Base-by-base conservation (phyloP, 2,797 vertebrate genomes). In the Gymnodraco acuticeps region DNA sequence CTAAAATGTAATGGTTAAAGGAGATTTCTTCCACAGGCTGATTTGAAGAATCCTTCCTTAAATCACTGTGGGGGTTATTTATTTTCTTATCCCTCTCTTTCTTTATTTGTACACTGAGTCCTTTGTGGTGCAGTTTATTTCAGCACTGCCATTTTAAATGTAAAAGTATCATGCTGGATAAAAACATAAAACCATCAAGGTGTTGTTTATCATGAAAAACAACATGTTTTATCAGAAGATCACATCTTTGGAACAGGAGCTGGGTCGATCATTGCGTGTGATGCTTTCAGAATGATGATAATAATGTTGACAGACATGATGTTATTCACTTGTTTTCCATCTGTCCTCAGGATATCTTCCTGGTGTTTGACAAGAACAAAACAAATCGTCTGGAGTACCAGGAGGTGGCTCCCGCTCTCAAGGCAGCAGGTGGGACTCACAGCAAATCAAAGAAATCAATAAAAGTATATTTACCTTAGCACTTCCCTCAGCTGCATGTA, bases 321-420 rank as follows among this genome's bases (percentile, higher is more conserved):
- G 41, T 31, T 15, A n/a, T 11, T 70, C 16, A 38, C 1, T 14
- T 58, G 9, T 60, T 4, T 65, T 59, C 60, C 11, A 52, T 78
- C 48, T 66, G 11, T 81, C 38, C 51, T 15, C 82, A 95, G 95
- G 84, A 92, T 19, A 94, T 95, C 53, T 95, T 95, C 77, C 70
- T 94, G 75, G 80, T 45, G 10, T 91, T 90, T 67, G 94, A 95
- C 84, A 93, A 83, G 75, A 92, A 95, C 76, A 89, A 91, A 63
- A 89, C 89, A 2, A 61, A 82, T 0, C 60, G 31, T 0, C 88
- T 95, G 1, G 94, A 95, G 55, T 93, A 93, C 47, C 38, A 33
- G 10, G 95, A 95, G 76, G 92, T 94, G 1, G 13, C 14, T 0
- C 84, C 89, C 0, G 92, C 94, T 27, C 80, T 95, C 71, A 90